These are phyloP conservation scores for Rhincodon typus DNA, from an alignment of 2,797 vertebrate genomes.

Conservation along the genomic window DNA sequence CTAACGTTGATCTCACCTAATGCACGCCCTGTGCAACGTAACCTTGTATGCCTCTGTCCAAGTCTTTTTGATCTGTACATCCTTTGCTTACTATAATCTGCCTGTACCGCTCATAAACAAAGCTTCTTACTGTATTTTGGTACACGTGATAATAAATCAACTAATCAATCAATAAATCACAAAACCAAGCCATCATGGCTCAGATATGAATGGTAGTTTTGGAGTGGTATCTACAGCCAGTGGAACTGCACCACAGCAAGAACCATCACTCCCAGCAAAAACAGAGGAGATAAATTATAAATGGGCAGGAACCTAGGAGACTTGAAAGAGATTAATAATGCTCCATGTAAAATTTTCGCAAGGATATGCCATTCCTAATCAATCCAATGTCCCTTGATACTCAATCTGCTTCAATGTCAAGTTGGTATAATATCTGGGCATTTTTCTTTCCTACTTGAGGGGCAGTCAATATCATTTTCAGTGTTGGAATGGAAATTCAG, in stretches of 20 bases:
- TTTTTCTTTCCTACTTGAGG: background rate
- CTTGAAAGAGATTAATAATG: background rate
- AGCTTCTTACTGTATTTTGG: too few species aligned
- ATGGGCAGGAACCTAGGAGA: background rate
- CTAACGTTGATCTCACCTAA: too few species aligned
- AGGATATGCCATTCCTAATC: background rate
- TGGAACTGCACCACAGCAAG: background rate
- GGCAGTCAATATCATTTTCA: background rate
- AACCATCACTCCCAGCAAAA: background rate
- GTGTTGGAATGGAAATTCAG: background rate
- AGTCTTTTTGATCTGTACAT: too few species aligned
- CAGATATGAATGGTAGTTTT: background rate
- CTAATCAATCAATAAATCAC: too few species aligned
- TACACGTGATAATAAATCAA: too few species aligned
- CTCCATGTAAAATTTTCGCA: background rate
- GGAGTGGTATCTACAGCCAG: background rate
- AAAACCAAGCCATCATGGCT: background rate
- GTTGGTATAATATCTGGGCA: background rate
- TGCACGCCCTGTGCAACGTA: too few species aligned
- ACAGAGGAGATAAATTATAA: background rate
- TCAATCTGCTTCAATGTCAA: background rate
- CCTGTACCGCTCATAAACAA: too few species aligned
- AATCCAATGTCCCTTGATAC: too few species aligned
- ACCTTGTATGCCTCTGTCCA: too few species aligned
- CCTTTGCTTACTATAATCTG: too few species aligned